Evolutionary conservation across 92 coral and sea anemone genomes (phyloP).

Genomic region (Pocillopora meandrina): DNA sequence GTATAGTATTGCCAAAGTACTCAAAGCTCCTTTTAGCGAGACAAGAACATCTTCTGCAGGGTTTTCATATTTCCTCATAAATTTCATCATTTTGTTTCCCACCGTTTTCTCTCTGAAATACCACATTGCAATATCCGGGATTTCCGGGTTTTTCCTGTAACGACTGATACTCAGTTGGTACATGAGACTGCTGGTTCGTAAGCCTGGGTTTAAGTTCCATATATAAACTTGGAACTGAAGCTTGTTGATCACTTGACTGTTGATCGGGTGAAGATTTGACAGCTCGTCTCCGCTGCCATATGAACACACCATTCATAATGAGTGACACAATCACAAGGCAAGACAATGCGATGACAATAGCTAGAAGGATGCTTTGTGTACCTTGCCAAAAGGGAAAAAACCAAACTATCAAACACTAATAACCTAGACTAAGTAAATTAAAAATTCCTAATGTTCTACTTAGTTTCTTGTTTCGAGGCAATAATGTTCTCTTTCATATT

Average conservation of each 20-base stretch:
- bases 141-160: not conserved
- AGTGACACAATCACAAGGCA: not conserved
- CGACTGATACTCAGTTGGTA: not conserved
- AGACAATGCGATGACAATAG: not conserved
- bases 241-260: not conserved
- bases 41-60: too few relatives aligned
- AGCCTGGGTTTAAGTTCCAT: slow-evolving; percentile 11
- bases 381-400: not conserved
- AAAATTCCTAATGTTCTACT: not conserved
- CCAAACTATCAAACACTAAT: not conserved
- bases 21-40: too few relatives aligned
- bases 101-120: not conserved
- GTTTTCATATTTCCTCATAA: not conserved
- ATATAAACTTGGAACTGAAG: not conserved
- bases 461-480: too few relatives aligned
- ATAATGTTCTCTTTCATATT: too few relatives aligned
- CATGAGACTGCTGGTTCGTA: not conserved
- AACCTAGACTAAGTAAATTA: not conserved
- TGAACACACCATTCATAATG: not conserved
- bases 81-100: not conserved
- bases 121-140: not conserved
- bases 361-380: not conserved
- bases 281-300: slow-evolving; percentile 3
- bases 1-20: too few relatives aligned
- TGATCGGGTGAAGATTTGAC: not conserved